phyloP scores from a whole-genome alignment of 35 echinoderm and acorn worm species.

The Stichopus chloronotus region DNA sequence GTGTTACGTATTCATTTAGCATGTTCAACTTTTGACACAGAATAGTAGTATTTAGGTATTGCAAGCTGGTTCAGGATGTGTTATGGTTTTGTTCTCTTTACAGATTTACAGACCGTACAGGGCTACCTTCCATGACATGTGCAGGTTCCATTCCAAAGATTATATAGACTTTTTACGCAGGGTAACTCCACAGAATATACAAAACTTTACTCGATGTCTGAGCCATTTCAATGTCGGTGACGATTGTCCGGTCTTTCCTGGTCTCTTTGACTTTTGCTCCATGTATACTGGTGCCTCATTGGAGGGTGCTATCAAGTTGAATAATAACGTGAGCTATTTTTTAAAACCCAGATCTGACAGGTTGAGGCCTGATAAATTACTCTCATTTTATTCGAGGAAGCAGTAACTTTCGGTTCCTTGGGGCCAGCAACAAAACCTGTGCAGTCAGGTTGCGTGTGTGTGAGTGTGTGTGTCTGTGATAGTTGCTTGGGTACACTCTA shows the following conservation, averaged over 20 bases:
- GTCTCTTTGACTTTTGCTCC: conserved; percentile 98
- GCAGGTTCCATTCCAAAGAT: conserved; percentile 97
- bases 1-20: too few species aligned
- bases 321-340: conserved; percentile 89
- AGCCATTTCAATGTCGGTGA: conserved; percentile 98
- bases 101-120: conserved; percentile 96
- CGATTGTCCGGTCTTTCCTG: conserved; percentile 98
- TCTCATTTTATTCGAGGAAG: too few species aligned
- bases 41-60: too few species aligned
- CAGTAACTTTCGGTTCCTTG: too few species aligned
- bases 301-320: conserved; percentile 95
- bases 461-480: too few species aligned
- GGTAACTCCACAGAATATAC: conserved; percentile 98
- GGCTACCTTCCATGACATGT: conserved; percentile 98
- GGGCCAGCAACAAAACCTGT: too few species aligned
- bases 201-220: conserved; percentile 93
- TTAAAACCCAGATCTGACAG: neutral
- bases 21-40: too few species aligned
- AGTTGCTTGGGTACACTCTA: too few species aligned
- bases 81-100: neutral
- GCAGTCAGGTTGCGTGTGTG: too few species aligned
- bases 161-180: conserved; percentile 97
- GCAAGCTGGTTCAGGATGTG: too few species aligned
- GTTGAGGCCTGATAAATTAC: too few species aligned
- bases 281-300: conserved; percentile 99